Evolutionary conservation across 2,888 invertebrate species (phyloP).

Genomic region (Conops quadrifasciatus): DNA sequence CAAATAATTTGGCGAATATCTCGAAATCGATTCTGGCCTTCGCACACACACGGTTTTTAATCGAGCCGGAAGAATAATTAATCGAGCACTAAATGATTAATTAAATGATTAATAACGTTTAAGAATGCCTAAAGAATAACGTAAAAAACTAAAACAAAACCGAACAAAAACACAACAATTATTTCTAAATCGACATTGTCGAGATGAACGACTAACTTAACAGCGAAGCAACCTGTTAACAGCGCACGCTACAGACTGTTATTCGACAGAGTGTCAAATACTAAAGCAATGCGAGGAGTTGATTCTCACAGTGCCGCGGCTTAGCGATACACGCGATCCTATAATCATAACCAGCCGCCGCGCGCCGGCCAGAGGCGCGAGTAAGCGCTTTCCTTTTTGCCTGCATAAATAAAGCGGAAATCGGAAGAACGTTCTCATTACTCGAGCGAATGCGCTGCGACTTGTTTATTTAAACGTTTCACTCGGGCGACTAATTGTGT

Average conservation of each 20-base stretch:
- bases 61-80: too few species aligned
- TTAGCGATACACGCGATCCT: neutral
- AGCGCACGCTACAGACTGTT: neutral
- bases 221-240: neutral
- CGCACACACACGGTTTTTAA: too few species aligned
- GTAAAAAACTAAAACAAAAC: too few species aligned
- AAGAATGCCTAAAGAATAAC: too few species aligned
- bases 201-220: too few species aligned
- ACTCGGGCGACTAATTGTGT: neutral
- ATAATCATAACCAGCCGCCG: neutral
- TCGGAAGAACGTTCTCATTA: slow-evolving; percentile 14
- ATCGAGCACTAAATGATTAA: too few species aligned
- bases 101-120: too few species aligned
- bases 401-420: slow-evolving; percentile 24
- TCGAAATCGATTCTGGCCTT: too few species aligned
- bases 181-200: too few species aligned
- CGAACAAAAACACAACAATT: too few species aligned
- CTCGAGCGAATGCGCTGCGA: neutral
- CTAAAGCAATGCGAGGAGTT: neutral
- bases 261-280: neutral
- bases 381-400: slow-evolving; percentile 6
- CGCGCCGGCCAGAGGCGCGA: neutral
- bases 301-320: neutral
- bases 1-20: too few species aligned
- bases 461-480: slow-evolving; percentile 10